Base-by-base conservation (phyloP, 2,888 invertebrate genomes). In the Aquatica leii region DNA sequence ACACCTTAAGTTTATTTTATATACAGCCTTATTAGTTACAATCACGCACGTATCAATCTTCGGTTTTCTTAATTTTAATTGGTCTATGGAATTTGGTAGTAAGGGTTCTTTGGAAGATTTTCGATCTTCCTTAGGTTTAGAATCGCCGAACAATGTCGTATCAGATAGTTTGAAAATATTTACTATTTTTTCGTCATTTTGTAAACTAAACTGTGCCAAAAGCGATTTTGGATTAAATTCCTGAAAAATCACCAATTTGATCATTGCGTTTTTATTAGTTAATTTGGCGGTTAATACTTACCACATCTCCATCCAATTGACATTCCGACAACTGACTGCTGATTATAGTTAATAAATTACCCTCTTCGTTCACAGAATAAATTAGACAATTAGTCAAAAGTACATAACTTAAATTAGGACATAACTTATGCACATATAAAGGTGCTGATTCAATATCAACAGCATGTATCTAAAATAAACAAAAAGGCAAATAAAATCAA, bases 341-440 rank as follows among this genome's bases (percentile, higher is more conserved):
- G 62, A 88, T 78, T 51, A 88, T 76, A 12, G 82, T 81, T 52
- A 87, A 73, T 12, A 80, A 77, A 70, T 83, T 82, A 53, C 81
- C 79, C 55, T 82, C 82, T 34, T 78, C 74, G 74, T 87, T 85
- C 48, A 86, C 83, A 48, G 87, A 83, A 75, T 88, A 91, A 72
- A 91, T 86, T 66, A 92, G 83, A 73, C 86, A 86, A 75, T 90
- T 90, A 21, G 90, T 88, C 53, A 91, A 83, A 63, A 91, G 79
- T 71, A 90, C 82, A 68, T 86, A 85, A 71, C 84, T 82, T 73
- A 87, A 87, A 58, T 86, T 84, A 37, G 85, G 82, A 41, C 89
- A 88, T 71, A 92, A 82, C 80, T 89, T 90, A 77, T 91, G 89
- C 50, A 89, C 84, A 78, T 87, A 89, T 60, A 90, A 79, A 9